Percentiles rank a stretch among this genome's conserved stretches.
Conservation (phyloP, 2,797 vertebrate species). For the Enteromius thamalakanensis region DNA sequence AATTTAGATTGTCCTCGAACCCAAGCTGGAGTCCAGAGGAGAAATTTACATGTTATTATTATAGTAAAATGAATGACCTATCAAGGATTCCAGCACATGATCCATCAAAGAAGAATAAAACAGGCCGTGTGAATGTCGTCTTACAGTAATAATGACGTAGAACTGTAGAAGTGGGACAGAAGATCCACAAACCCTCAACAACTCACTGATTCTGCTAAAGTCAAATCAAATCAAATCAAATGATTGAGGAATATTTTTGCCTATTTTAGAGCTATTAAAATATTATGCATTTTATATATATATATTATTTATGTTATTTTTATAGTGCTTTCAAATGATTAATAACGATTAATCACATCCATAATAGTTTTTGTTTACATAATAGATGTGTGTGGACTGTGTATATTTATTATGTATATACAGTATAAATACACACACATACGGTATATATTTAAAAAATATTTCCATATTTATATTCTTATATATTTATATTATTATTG, state of each 20-base stretch:
- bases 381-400: too few species aligned
- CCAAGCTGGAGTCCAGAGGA: slow-evolving; percentile 69
- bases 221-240: neutral
- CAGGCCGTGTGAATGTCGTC: slow-evolving; percentile 76
- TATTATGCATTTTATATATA: neutral
- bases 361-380: too few species aligned
- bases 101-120: slow-evolving; percentile 82
- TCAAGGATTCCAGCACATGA: slow-evolving; percentile 84
- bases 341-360: too few species aligned
- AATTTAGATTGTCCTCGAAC: slow-evolving; percentile 73
- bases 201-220: neutral
- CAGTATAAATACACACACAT: too few species aligned
- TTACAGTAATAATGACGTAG: slow-evolving; percentile 78
- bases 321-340: too few species aligned
- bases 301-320: too few species aligned
- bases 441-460: too few species aligned
- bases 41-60: slow-evolving; percentile 86
- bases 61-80: slow-evolving; percentile 93
- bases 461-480: too few species aligned
- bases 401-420: too few species aligned
- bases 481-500: too few species aligned
- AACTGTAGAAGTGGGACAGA: slow-evolving; percentile 57
- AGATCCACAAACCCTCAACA: slow-evolving; percentile 26
- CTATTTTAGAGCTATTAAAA: neutral
- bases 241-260: neutral